These are phyloP conservation scores for Leptothorax acervorum DNA, from an alignment of 2,888 invertebrate genomes.

Conservation along the genomic window DNA sequence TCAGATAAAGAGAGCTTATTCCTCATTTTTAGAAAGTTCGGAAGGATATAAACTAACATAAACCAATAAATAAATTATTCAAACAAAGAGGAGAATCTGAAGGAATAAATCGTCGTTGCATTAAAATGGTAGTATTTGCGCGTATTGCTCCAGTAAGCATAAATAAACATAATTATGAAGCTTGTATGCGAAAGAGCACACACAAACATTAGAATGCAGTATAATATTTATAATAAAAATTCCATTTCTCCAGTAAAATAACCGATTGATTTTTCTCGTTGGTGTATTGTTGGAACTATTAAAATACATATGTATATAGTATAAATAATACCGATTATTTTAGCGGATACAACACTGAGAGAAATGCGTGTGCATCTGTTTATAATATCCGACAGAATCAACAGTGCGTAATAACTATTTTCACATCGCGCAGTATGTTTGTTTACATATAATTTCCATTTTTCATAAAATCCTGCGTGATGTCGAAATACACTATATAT, in stretches of 20 bases:
- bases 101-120: not conserved
- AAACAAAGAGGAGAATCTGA: not conserved
- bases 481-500: not conserved
- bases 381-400: slow-evolving; percentile 18
- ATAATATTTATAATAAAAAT: slow-evolving; percentile 3
- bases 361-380: not conserved
- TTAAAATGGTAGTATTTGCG: not conserved
- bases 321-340: slow-evolving; percentile 1
- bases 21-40: not conserved
- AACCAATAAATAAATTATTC: not conserved
- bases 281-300: not conserved
- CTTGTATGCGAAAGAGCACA: not conserved
- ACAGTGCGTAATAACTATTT: not conserved
- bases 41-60: not conserved
- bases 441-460: slow-evolving; percentile 25
- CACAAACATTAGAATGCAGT: not conserved
- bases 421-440: not conserved
- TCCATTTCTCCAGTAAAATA: not conserved
- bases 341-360: not conserved
- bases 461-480: not conserved
- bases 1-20: not conserved
- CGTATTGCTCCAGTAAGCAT: not conserved
- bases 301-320: not conserved
- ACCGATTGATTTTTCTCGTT: not conserved
- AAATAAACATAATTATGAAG: not conserved